These are phyloP conservation scores for Trochalopteron elliotii DNA, from an alignment of 2,113 vertebrate genomes.

Conservation along the genomic window DNA sequence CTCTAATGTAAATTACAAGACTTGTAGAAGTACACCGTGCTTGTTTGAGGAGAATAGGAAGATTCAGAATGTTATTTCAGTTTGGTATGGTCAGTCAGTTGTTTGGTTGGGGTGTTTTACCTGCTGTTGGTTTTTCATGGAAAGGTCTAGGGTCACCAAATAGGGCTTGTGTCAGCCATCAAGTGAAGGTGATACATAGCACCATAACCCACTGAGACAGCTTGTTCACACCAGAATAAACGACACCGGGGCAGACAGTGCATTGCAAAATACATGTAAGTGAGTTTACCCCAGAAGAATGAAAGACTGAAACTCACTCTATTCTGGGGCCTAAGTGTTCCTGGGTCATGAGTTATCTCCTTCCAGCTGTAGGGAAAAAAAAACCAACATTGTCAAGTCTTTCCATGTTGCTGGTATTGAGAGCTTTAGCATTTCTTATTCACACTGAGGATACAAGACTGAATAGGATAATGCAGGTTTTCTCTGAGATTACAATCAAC, in stretches of 20 bases:
- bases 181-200: not conserved
- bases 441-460: not conserved
- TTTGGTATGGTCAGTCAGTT: not conserved
- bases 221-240: not conserved
- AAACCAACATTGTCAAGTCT: not conserved
- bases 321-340: not conserved
- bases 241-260: not conserved
- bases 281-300: not conserved
- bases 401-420: not conserved
- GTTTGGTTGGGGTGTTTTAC: not conserved
- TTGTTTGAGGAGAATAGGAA: fast-evolving
- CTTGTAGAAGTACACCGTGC: fast-evolving
- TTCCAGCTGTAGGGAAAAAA: not conserved
- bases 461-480: not conserved
- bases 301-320: not conserved
- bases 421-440: not conserved
- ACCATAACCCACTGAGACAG: not conserved
- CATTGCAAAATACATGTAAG: not conserved
- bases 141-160: not conserved
- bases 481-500: not conserved
- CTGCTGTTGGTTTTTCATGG: not conserved
- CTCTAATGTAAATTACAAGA: not conserved
- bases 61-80: fast-evolving
- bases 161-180: not conserved
- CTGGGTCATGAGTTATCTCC: not conserved